phyloP scores from a whole-genome alignment of 2,888 invertebrate genomes.

The Hydriomena furcata region DNA sequence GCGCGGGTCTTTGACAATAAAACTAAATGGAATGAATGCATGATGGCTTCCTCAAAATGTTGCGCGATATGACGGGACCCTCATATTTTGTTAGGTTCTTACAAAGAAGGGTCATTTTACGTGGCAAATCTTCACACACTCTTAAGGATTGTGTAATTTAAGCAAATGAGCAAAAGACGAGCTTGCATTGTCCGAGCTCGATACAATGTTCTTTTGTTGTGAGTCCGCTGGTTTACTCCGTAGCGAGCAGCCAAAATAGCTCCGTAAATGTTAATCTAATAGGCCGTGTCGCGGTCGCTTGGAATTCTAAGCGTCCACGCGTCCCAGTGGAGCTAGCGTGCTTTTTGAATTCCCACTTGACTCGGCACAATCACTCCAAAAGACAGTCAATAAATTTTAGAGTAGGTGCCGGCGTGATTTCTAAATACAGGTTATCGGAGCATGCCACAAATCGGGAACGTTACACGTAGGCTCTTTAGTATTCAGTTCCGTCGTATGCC shows the following conservation, averaged over 20 bases:
- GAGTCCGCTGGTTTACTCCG: slow-evolving; percentile 26
- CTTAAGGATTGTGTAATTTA: slow-evolving; percentile 53
- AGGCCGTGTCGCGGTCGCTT: slow-evolving; percentile 41
- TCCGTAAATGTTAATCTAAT: slow-evolving; percentile 39
- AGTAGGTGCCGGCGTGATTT: slow-evolving; percentile 76
- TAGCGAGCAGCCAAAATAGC: slow-evolving; percentile 28
- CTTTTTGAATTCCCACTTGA: slow-evolving; percentile 60
- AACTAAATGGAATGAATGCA: slow-evolving; percentile 83
- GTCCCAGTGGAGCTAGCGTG: slow-evolving; percentile 48
- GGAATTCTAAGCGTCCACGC: slow-evolving; percentile 56
- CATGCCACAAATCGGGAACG: slow-evolving; percentile 78
- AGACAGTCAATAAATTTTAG: slow-evolving; percentile 77
- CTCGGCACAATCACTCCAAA: slow-evolving; percentile 59
- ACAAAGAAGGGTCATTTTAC: slow-evolving; percentile 62
- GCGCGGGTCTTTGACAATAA: slow-evolving; percentile 81
- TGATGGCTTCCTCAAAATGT: slow-evolving; percentile 74
- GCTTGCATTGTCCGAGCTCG: slow-evolving; percentile 35
- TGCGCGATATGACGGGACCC: slow-evolving; percentile 69
- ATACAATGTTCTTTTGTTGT: slow-evolving; percentile 43
- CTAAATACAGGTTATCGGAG: slow-evolving; percentile 82
- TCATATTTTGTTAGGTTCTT: slow-evolving; percentile 64
- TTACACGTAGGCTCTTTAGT: slow-evolving; percentile 76
- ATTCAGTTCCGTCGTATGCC: slow-evolving; percentile 66
- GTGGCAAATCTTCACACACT: slow-evolving; percentile 54
- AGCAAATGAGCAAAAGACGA: slow-evolving; percentile 41